These are phyloP conservation scores for Campoletis sonorensis DNA, from an alignment of 1,140 invertebrate species.

Conservation along the genomic window DNA sequence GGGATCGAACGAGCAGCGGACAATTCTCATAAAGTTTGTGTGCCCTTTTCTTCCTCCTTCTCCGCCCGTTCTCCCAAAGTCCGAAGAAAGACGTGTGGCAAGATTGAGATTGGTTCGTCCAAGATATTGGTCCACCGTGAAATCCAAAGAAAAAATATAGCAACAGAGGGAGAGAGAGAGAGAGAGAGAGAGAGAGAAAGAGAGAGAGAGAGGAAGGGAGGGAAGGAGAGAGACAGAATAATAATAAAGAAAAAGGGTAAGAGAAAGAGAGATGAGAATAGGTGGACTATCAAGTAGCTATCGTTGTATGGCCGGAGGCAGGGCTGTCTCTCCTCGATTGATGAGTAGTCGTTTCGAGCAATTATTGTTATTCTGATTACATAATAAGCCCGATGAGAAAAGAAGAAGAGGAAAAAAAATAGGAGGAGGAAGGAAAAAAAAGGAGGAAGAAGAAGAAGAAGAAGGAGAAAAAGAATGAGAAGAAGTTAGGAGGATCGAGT, in stretches of 20 bases:
- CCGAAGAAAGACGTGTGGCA: slow-evolving; percentile 3
- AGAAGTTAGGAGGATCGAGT: slow-evolving; percentile 25
- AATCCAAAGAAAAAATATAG: neutral
- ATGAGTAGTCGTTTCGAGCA: slow-evolving; percentile 69
- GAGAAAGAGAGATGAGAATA: slow-evolving; percentile 32
- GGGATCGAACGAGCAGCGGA: slow-evolving; percentile 14
- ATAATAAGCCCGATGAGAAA: slow-evolving; percentile 65
- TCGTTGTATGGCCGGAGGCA: slow-evolving; percentile 57
- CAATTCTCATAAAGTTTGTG: slow-evolving; percentile 38
- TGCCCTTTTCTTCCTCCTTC: neutral
- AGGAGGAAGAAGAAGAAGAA: neutral
- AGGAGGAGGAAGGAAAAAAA: slow-evolving; percentile 22
- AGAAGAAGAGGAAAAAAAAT: slow-evolving; percentile 21
- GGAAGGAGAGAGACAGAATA: slow-evolving; percentile 9
- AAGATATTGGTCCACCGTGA: slow-evolving; percentile 18
- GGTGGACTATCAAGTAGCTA: slow-evolving; percentile 43
- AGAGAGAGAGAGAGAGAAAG: slow-evolving; percentile 5
- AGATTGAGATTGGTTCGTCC: slow-evolving; percentile 30
- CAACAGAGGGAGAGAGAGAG: neutral
- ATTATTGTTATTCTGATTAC: slow-evolving; percentile 74
- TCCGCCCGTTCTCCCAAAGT: neutral
- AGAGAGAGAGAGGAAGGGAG: slow-evolving; percentile 18
- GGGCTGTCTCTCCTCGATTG: slow-evolving; percentile 68
- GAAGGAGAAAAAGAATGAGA: slow-evolving; percentile 31
- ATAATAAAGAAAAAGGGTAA: neutral